A percentile compares a stretch with the other conserved stretches of the same genome.
These are phyloP conservation scores for Platygyra sinensis DNA, from an alignment of 64 coral and sea anemone species.

Conservation along the genomic window DNA sequence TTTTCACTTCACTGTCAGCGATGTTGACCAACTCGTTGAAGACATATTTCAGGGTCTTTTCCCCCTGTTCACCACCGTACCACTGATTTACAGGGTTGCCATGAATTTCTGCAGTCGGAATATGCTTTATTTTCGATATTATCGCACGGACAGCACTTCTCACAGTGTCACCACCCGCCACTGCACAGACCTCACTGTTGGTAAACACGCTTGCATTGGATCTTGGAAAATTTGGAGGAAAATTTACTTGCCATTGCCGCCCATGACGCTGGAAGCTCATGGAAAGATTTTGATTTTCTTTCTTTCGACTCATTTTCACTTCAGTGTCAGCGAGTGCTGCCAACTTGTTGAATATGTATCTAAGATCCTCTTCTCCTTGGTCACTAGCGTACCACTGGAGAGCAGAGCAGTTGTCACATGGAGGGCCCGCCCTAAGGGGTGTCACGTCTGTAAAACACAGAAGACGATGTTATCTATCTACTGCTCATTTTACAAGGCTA, in stretches of 20 bases:
- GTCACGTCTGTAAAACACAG: too few relatives aligned
- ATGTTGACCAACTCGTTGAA: not conserved
- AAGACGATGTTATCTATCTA: too few relatives aligned
- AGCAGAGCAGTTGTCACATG: too few relatives aligned
- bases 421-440: too few relatives aligned
- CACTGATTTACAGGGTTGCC: not conserved
- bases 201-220: not conserved
- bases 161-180: not conserved
- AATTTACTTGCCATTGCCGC: not conserved
- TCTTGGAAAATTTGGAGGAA: constrained; percentile 1
- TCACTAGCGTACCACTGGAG: constrained; percentile 7
- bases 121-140: not conserved
- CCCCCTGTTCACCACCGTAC: not conserved
- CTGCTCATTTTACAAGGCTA: too few relatives aligned
- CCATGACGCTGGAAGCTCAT: not conserved
- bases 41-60: not conserved
- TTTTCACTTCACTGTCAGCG: not conserved
- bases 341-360: not conserved
- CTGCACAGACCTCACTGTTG: not conserved
- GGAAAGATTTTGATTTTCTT: not conserved
- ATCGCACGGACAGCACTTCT: not conserved
- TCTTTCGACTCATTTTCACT: constrained; percentile 1
- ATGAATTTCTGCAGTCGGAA: not conserved
- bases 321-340: not conserved
- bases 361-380: not conserved